Percentiles rank a stretch among this genome's conserved stretches.
phyloP scores from a whole-genome alignment of 2,888 invertebrate genomes.

The Teleogryllus oceanicus region DNA sequence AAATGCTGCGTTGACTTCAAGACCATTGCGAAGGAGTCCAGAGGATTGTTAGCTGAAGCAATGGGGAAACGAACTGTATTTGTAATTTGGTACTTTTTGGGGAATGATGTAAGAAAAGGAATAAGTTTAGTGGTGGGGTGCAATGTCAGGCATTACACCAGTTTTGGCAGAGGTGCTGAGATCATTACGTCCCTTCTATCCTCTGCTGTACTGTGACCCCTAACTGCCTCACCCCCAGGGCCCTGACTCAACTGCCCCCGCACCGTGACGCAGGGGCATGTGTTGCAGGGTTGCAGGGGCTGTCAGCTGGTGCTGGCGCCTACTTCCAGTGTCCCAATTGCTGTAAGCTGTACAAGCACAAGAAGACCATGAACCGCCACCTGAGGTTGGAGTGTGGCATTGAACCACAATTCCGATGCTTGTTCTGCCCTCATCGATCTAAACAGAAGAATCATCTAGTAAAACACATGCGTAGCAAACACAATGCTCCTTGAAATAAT shows the following conservation, averaged over 20 bases:
- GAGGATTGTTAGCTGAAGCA: too few species aligned
- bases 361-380: slow-evolving; percentile 45
- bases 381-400: slow-evolving; percentile 47
- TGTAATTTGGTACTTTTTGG: too few species aligned
- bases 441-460: slow-evolving; percentile 39
- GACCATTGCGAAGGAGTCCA: too few species aligned
- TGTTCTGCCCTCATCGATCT: slow-evolving; percentile 44
- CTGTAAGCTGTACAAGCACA: slow-evolving; percentile 43
- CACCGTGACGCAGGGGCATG: neutral
- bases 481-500: neutral
- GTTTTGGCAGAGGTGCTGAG: too few species aligned
- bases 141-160: too few species aligned
- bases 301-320: neutral
- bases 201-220: neutral
- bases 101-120: too few species aligned
- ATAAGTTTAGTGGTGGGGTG: too few species aligned
- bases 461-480: slow-evolving; percentile 28
- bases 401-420: slow-evolving; percentile 47
- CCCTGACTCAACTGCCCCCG: neutral
- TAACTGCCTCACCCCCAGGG: neutral
- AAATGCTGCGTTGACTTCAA: too few species aligned
- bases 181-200: too few species aligned
- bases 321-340: slow-evolving; percentile 45
- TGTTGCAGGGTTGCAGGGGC: neutral
- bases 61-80: too few species aligned